Base-by-base conservation (phyloP, 2,888 invertebrate genomes). In the Chaitophorus viminalis region DNA sequence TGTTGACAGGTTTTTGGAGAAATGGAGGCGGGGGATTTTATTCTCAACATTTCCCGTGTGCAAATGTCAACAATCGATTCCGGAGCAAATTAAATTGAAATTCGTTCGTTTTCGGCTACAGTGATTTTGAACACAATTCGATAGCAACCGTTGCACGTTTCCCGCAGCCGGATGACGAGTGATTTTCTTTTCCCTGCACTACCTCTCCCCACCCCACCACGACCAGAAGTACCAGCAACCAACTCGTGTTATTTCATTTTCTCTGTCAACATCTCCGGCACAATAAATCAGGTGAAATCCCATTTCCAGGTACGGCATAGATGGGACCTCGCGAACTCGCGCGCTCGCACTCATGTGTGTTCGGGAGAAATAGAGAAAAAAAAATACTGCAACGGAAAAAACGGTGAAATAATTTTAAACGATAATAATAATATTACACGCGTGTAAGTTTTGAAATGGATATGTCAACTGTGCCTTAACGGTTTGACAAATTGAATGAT, bases 391-490 rank as follows among this genome's bases (percentile, higher is more conserved):
- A 46, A 36, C 3, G 11, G 11, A 52, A 25, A 60, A 4, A 31
- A 21, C 25, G 36, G 72, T 11, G 78, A 79, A 86, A 86, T 78
- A 86, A 79, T 86, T 86, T 86, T 86, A 79, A 54, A 86, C 86
- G 78, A 78, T 86, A 86, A 60, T 86, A 86, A 60, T 86, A 79
- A 72, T 86, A 86, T 78, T 78, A 72, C 72, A 79, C 54, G 39
- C 11, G 72, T 86, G 78, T 54, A 79, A 78, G 77, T 86, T 86
- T 86, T 72, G 70, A 86, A 86, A 86, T 86, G 70, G 78, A 86
- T 86, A 86, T 86, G 86, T 86, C 86, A 86, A 86, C 86, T 86
- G 33, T 60, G 72, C 54, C 78, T 86, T 78, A 79, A 78, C 78
- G 36, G 77, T 79, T 70, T 86, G 86, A 86, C 86, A 86, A 86